phyloP scores from a whole-genome alignment of 2,113 vertebrate genomes.

The Halichoeres trimaculatus region DNA sequence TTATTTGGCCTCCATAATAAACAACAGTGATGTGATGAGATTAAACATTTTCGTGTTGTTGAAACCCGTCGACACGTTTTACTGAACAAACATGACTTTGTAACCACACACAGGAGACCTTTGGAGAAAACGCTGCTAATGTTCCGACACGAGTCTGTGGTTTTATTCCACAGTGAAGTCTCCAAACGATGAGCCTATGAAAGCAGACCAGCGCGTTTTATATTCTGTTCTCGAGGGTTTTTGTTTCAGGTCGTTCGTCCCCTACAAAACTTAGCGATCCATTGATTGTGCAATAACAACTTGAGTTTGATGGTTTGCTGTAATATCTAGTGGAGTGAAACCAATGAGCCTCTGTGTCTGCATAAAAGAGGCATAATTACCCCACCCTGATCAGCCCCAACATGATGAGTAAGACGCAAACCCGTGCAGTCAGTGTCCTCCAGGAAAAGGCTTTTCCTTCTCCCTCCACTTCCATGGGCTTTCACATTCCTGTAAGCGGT shows the following conservation, averaged over 20 bases:
- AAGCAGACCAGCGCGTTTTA: neutral
- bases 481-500: no score
- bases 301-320: slow-evolving; percentile 21
- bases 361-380: slow-evolving; percentile 7
- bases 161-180: neutral
- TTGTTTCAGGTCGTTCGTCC: slow-evolving; percentile 25
- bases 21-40: no score
- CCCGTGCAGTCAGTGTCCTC: no score
- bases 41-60: no score
- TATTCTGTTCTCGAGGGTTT: neutral
- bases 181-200: neutral
- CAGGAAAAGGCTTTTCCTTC: no score
- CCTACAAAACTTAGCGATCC: slow-evolving; percentile 5
- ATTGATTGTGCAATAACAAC: slow-evolving; percentile 12
- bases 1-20: no score
- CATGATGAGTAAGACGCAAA: neutral
- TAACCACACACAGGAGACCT: no score
- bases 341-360: slow-evolving; percentile 15
- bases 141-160: no score
- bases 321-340: slow-evolving; percentile 17
- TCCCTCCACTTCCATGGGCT: no score
- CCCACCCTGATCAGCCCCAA: neutral
- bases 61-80: no score
- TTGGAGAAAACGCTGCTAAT: no score
- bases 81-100: no score